These are phyloP conservation scores for Promerops cafer DNA, from an alignment of 2,113 vertebrate species.

Conservation along the genomic window DNA sequence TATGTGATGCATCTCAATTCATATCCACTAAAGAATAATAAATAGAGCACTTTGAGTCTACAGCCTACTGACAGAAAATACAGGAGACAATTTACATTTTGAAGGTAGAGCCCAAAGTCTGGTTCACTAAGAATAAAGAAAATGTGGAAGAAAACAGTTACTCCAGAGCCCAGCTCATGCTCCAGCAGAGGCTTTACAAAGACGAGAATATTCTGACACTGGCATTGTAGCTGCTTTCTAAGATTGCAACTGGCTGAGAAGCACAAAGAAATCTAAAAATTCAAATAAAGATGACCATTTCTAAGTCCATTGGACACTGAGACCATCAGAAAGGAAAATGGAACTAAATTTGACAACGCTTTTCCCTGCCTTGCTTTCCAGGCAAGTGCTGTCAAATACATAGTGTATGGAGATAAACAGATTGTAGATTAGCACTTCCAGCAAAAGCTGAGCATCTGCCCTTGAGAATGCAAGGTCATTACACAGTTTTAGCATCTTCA, in stretches of 20 bases:
- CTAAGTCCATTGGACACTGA: not conserved
- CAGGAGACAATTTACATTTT: not conserved
- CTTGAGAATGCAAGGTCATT: constrained; percentile 69
- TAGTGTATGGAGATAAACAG: constrained; percentile 25
- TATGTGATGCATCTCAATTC: not conserved
- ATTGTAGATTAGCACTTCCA: constrained; percentile 45
- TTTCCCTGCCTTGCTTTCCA: constrained; percentile 15
- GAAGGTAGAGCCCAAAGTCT: not conserved
- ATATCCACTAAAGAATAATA: not conserved
- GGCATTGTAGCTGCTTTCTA: not conserved
- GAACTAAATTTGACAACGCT: not conserved
- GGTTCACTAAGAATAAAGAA: not conserved
- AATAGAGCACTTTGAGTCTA: rapidly evolving
- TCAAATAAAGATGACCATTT: not conserved
- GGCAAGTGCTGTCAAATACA: constrained; percentile 29
- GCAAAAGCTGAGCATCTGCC: constrained; percentile 32
- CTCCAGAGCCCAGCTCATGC: rapidly evolving
- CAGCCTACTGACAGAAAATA: not conserved
- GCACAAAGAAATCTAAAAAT: constrained; percentile 17
- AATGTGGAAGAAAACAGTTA: not conserved
- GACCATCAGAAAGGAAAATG: not conserved
- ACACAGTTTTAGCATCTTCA: constrained; percentile 56
- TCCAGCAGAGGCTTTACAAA: not conserved
- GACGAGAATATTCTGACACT: not conserved
- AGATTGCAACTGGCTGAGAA: not conserved